Base-by-base conservation (phyloP, 2,113 vertebrate genomes). In the Erpornis zantholeuca region DNA sequence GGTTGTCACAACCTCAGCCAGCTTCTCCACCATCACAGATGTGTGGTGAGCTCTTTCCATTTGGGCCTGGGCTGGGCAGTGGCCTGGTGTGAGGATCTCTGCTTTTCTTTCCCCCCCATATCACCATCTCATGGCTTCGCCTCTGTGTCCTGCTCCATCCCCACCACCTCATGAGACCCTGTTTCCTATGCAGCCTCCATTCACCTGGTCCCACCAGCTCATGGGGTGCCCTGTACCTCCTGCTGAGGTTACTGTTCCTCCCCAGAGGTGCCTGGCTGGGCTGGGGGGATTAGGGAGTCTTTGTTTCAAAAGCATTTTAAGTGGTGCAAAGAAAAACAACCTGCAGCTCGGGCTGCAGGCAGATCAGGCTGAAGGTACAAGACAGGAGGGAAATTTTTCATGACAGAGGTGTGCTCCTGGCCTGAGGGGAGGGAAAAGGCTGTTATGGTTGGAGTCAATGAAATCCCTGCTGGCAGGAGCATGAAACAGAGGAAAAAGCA, bases 351-450 rank as follows among this genome's bases (percentile, higher is more conserved):
- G 11, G 66, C 92, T 96, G 90, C 70, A 80, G 89, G 72, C 77
- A 81, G 82, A 89, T 81, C 5, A 31, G 76, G 83, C 84, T 88
- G 88, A 76, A 96, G 93, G 89, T 91, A 77, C 64, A 45, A 83
- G 90, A 86, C 27, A 2, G 63, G 42, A 69, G 79, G 94, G 95
- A 97, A 97, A 96, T 96, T 87, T 90, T 93, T 91, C 65, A 28
- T 94, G 96, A 95, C 95, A 95, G 87, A 86, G 53, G 82, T 89
- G 85, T 83, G 79, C 82, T 86, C n/a, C 52, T 90, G 73, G 92
- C 97, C 97, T 93, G 61, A 87, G 93, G 95, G 93, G 42, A 97
- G 79, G 92, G 90, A 97, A 97, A 89, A 89, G 64, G 69, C 87
- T 85, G 29, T 91, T 83, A 33, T 52, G 77, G 88, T 59, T 78